Base-by-base conservation (phyloP, 2,113 vertebrate genomes). In the Urocynchramus pylzowi region DNA sequence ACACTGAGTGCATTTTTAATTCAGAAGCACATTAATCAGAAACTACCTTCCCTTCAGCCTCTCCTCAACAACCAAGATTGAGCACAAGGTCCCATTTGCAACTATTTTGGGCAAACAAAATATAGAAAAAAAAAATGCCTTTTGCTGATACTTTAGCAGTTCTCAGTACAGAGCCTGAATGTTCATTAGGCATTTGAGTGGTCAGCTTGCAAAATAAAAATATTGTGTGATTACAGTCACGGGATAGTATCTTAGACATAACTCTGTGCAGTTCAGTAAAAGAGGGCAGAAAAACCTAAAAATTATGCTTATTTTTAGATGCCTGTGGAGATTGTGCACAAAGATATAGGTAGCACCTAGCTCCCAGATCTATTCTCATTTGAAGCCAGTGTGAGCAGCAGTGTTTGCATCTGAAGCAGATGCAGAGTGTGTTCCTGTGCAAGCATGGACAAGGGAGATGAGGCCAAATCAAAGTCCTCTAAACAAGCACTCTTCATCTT, bases 101-200 rank as follows among this genome's bases (percentile, higher is more conserved):
- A 50, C 59, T 84, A 75, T 64, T 81, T 61, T 6, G 60, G 87
- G 77, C 76, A 96, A 86, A 80, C 71, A 67, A 93, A 70, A 20
- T 70, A 31, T 9, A 85, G 83, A 93, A 70, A 80, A 93, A 70
- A 80, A 59, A 70, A 84, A 94, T 93, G 89, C 93, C 97, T 98
- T 96, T 96, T 97, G 73, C 27, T 45, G 57, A 79, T 90, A 68
- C 54, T 95, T 26, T 41, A 45, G 75, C 68, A 90, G 47, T 89
- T 95, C 37, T 90, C 89, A 85, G 26, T 85, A 44, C 42, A 47
- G 91, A 90, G 70, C 84, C 26, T 84, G 67, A 86, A 84, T 1
- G 0, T 65, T 89, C 39, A 73, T 84, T 87, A 90, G 73, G 53
- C 42, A 56, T 92, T 94, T 90, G 79, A 88, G 18, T 93, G 67